Base-by-base conservation (phyloP, 2,797 vertebrate genomes). In the Cephalopachus bancanus region DNA sequence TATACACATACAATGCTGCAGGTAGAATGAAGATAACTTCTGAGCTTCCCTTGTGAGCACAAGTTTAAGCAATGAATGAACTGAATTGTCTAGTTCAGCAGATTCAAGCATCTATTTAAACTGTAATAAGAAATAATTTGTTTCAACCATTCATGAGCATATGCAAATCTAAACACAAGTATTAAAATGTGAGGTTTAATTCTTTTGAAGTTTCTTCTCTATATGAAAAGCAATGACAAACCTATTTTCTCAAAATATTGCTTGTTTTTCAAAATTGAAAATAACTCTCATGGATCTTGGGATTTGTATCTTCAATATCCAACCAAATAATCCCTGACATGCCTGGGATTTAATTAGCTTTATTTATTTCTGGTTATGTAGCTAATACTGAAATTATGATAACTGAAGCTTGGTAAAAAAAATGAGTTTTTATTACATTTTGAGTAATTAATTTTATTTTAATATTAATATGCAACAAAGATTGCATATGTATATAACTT, bases 381-480 rank as follows among this genome's bases (percentile, higher is more conserved):
- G 16, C 78, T 96, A 94, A 90, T 22, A 59, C 37, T 94, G 76
- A 96, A 96, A 94, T 4, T 84, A 85, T 1, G 0, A 79, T 62
- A 92, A 91, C 71, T 95, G 24, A 60, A 90, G 72, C 78, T 95
- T 78, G 94, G n/a, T 85, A 96, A 89, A 19, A 19, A 60, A 95
- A 28, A 80, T 49, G 5, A 37, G 28, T 91, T 83, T 89, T 64
- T 69, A 91, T 60, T 91, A 90, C 51, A 53, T 91, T 86, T 94
- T 62, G 30, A 94, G 4, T 71, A 75, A 75, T 62, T 69, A 69
- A 75, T 64, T 71, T 95, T 79, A 59, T 1, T 93, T 92, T 86
- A 92, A 53, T 53, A 44, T 24, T 76, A 62, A 10, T 17, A 86
- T 4, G 83, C 6, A 79, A 33, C 71, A 5, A 44, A 94, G 83